These are phyloP conservation scores for Drepana arcuata DNA, from an alignment of 1,140 invertebrate species.

Conservation along the genomic window DNA sequence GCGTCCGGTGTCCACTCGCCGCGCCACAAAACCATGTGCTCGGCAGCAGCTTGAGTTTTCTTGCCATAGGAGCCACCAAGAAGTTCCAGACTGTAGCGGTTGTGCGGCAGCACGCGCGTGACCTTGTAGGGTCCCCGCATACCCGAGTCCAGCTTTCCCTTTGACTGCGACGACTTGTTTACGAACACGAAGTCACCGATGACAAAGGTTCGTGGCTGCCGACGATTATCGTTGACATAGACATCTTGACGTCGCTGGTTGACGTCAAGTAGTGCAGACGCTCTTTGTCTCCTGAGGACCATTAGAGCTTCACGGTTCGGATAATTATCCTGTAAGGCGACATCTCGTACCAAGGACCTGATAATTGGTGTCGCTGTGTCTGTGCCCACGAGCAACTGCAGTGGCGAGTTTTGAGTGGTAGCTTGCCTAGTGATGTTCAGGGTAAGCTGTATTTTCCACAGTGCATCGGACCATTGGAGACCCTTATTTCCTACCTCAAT, in stretches of 20 bases:
- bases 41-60: not conserved
- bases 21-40: not conserved
- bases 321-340: not conserved
- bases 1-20: too few species aligned
- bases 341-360: constrained; percentile 3
- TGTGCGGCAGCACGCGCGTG: not conserved
- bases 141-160: not conserved
- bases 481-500: constrained; percentile 3
- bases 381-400: constrained; percentile 2
- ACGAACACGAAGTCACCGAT: not conserved
- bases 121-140: not conserved
- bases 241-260: constrained; percentile 3
- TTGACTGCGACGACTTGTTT: not conserved
- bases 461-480: not conserved
- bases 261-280: constrained; percentile 1
- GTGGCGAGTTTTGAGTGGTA: constrained; percentile 2
- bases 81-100: not conserved
- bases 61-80: not conserved
- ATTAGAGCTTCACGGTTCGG: constrained; percentile 2
- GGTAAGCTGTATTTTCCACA: constrained; percentile 2
- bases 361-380: constrained; percentile 3
- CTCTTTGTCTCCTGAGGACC: constrained; percentile 4
- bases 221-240: constrained; percentile 3
- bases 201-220: not conserved
- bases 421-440: constrained; percentile 6